phyloP scores from a whole-genome alignment of 2,113 vertebrate genomes.

The zebrafish (Danio rerio) region DNA sequence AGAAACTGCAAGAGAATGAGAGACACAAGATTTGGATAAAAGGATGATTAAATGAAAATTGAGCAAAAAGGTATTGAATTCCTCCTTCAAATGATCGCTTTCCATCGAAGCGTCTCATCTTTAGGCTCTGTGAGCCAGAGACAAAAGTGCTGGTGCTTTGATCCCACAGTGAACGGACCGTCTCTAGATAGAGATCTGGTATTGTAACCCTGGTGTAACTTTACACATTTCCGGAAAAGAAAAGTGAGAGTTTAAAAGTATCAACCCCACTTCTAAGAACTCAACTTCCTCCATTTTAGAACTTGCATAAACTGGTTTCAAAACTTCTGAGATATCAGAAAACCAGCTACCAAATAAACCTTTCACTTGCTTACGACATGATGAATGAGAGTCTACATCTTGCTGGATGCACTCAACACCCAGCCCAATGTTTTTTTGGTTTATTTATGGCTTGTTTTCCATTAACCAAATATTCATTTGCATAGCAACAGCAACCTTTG shows the following conservation, averaged over 20 bases:
- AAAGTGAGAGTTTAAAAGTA: not conserved
- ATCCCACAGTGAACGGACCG: not conserved
- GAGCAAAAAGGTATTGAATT: not conserved
- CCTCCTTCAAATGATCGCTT: not conserved
- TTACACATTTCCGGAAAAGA: not conserved
- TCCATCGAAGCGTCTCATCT: not conserved
- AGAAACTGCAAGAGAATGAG: not conserved
- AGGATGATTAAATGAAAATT: not conserved
- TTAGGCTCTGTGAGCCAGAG: not conserved
- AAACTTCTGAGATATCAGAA: not conserved
- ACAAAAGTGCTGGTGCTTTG: not conserved
- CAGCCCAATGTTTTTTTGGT: not conserved
- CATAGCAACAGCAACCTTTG: slow-evolving; percentile 32
- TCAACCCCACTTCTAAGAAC: not conserved
- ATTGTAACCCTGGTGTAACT: not conserved
- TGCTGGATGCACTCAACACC: not conserved
- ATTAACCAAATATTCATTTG: slow-evolving; percentile 50
- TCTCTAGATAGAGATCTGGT: not conserved
- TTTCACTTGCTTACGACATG: not conserved
- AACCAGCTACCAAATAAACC: not conserved
- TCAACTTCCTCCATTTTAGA: not conserved
- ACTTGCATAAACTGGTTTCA: not conserved
- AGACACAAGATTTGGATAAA: not conserved
- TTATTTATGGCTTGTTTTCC: slow-evolving; percentile 25
- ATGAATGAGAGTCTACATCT: too few species aligned